phyloP scores from a whole-genome alignment of 1,140 invertebrate genomes.

The Ganaspis sp. region DNA sequence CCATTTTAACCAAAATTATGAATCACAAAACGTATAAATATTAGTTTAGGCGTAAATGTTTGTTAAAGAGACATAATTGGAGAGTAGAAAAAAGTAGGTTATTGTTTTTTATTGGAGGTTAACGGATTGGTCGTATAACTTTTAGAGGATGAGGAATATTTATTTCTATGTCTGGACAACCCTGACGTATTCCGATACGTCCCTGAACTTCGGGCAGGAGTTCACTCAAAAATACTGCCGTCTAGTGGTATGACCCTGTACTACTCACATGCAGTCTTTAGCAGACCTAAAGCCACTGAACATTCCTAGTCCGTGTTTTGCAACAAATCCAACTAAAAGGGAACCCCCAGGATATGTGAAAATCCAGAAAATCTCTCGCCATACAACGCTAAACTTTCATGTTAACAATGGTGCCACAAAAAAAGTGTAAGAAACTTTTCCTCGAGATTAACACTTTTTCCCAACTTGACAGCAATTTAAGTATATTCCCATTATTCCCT shows the following conservation, averaged over 20 bases:
- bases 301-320: conserved; percentile 43
- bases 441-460: not conserved
- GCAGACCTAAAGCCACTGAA: conserved; percentile 63
- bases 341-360: conserved; percentile 30
- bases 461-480: not conserved
- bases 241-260: conserved; percentile 61
- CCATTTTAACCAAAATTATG: too few relatives aligned
- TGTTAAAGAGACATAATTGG: not conserved
- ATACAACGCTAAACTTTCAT: not conserved
- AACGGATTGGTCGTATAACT: not conserved
- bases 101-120: not conserved
- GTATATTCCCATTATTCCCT: not conserved
- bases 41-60: not conserved
- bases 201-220: conserved; percentile 44
- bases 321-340: conserved; percentile 22
- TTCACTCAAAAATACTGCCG: conserved; percentile 55
- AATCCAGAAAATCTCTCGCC: conserved; percentile 34
- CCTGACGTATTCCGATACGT: conserved; percentile 21
- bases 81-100: not conserved
- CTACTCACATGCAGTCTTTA: conserved; percentile 61
- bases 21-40: too few relatives aligned
- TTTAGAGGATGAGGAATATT: not conserved
- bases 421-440: not conserved
- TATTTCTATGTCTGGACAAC: not conserved
- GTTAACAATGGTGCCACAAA: not conserved